These are phyloP conservation scores for Machaerirhynchus nigripectus DNA, from an alignment of 2,113 vertebrate species.

Conservation along the genomic window DNA sequence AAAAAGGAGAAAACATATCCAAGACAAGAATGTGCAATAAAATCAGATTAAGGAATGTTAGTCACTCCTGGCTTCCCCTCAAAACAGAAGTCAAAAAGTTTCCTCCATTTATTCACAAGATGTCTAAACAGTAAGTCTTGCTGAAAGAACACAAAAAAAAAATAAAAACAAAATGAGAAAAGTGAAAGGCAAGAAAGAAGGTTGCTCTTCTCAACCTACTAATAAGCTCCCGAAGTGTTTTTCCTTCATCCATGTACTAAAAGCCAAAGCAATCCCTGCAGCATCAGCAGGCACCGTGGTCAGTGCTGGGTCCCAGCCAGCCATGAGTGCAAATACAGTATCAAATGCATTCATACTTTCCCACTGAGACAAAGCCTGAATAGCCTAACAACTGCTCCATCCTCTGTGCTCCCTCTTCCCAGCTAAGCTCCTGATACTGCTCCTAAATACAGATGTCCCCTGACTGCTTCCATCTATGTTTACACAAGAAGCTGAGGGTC, in stretches of 20 bases:
- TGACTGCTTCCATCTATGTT: conserved; percentile 30
- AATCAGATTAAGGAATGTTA: conserved; percentile 57
- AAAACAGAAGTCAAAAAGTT: conserved; percentile 62
- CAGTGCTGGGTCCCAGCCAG: neutral
- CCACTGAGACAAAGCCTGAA: conserved; percentile 52
- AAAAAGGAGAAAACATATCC: conserved; percentile 31
- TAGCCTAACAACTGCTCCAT: conserved; percentile 27
- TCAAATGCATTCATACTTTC: conserved; percentile 49
- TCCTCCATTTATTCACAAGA: conserved; percentile 49
- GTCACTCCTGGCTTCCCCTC: conserved; percentile 56
- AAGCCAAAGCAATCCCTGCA: conserved; percentile 16
- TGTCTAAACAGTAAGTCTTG: conserved; percentile 3
- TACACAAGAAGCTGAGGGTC: conserved; percentile 20
- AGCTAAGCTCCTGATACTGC: conserved; percentile 23
- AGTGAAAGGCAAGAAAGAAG: neutral
- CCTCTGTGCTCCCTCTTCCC: conserved; percentile 28
- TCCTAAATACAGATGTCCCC: conserved; percentile 24
- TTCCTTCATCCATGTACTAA: neutral
- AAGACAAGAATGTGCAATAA: conserved; percentile 52
- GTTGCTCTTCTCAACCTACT: neutral
- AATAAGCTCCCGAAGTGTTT: neutral
- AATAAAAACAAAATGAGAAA: neutral
- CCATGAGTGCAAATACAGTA: conserved; percentile 40
- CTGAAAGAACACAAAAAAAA: neutral
- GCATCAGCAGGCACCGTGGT: neutral